These are phyloP conservation scores for Cepaea hortensis DNA, from an alignment of 2,888 invertebrate species.

Conservation along the genomic window DNA sequence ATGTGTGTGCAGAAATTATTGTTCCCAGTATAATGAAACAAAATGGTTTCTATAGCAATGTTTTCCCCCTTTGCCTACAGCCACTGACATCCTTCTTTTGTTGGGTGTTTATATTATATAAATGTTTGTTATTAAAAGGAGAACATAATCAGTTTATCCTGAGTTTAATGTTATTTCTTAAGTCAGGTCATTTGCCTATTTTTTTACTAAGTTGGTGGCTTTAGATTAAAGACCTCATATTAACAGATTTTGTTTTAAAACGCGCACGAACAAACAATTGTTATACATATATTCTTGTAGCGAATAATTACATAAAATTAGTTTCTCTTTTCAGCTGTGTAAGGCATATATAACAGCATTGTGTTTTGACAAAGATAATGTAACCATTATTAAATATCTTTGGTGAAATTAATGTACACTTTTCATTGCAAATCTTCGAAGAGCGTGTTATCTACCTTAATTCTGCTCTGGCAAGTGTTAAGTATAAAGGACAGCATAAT, in stretches of 20 bases:
- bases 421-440: too few species aligned
- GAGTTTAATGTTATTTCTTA: slow-evolving; percentile 16
- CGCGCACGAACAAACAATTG: not conserved
- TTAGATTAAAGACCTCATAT: not conserved
- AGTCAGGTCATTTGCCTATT: slow-evolving; percentile 4
- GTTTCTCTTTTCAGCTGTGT: too few species aligned
- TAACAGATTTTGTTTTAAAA: not conserved
- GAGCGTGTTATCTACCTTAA: too few species aligned
- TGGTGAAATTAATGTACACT: too few species aligned
- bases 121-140: slow-evolving; percentile 10
- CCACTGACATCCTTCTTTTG: not conserved
- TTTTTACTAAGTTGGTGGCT: not conserved
- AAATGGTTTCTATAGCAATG: not conserved
- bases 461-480: too few species aligned
- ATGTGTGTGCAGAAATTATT: not conserved
- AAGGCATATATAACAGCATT: too few species aligned
- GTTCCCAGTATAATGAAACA: slow-evolving; percentile 8
- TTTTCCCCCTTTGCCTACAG: not conserved
- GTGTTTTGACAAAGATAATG: too few species aligned
- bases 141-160: slow-evolving; percentile 12
- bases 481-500: too few species aligned
- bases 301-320: too few species aligned
- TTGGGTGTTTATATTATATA: not conserved
- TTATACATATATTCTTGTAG: not conserved
- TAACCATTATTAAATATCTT: too few species aligned